Evolutionary conservation across 2,888 invertebrate species (phyloP), one percentile per base, ranked within the genome.

Genomic region (Epiblema foenella): DNA sequence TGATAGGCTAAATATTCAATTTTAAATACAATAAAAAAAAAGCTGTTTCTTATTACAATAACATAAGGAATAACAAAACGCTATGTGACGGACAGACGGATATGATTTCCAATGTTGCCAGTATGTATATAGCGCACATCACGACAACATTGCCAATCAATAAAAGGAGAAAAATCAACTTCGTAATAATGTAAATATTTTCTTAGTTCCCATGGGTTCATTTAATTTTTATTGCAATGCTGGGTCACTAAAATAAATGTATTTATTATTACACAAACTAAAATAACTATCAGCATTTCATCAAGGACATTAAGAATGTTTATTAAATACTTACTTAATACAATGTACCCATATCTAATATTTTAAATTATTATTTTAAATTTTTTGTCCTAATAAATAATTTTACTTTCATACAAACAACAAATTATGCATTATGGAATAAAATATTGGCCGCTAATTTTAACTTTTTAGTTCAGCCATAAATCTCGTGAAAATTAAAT

Each of bases 401-500:
- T 42, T 8, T 8, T n/a, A 1, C 1, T n/a, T 46, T 46, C 12
- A 46, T n/a, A n/a, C n/a, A 8, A 15, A n/a, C n/a, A 12, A 8
- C n/a, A 46, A 18, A 51, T 51, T 8, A 51, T 51, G 18, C 17
- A 24, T 24, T 37, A 37, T 37, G 5, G 46, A 24, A 54, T 12
- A 54, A 54, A 39, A 56, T 57, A 67, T 67, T 71, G 71, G 67
- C 71, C 71, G 62, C 71, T 60, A 71, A 71, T 29, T 42, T 67
- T 60, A 42, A 54, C 54, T 60, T 62, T 33, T 63, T 59, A 42
- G 3, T n/a, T 39, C 39, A 51, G 78, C 79, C 80, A 81, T 81
- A 86, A 85, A 86, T 82, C 77, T 67, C 83, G 81, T 82, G 83
- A 83, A 88, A 88, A 84, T 82, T 81, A 85, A 87, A 85, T 83